Conservation (phyloP, 2,113 vertebrate genomes). For the Salvator merianae region DNA sequence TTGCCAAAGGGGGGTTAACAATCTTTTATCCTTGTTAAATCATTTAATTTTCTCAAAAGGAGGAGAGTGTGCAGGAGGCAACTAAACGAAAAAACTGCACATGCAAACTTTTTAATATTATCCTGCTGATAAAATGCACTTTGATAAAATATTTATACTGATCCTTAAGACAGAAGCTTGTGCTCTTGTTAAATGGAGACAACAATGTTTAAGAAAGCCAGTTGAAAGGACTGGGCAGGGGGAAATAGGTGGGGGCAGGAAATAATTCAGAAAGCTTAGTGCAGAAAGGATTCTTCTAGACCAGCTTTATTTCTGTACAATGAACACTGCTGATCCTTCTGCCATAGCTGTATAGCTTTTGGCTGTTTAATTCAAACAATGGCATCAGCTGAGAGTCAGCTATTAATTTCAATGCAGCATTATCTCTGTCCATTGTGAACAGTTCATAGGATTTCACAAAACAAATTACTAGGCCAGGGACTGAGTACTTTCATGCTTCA, state of each 20-base stretch:
- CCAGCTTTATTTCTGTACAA: background rate
- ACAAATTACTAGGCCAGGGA: too few relatives aligned
- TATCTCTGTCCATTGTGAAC: too few relatives aligned
- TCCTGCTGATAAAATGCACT: background rate
- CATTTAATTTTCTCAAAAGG: constrained; percentile 24
- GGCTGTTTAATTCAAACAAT: too few relatives aligned
- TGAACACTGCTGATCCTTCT: background rate
- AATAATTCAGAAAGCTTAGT: background rate
- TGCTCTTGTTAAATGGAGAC: background rate
- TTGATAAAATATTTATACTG: constrained; percentile 7
- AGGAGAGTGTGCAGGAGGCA: background rate
- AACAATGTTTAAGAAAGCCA: background rate
- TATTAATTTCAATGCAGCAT: background rate
- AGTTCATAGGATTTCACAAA: too few relatives aligned
- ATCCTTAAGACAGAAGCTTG: background rate
- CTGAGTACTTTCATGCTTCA: too few relatives aligned
- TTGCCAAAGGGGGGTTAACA: background rate
- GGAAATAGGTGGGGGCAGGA: constrained; percentile 33
- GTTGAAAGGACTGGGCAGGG: background rate
- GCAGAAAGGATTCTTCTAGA: background rate
- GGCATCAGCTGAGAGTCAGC: background rate
- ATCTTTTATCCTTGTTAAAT: background rate
- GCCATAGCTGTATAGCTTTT: too few relatives aligned
- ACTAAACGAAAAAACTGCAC: background rate
- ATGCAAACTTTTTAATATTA: constrained; percentile 7